Evolutionary conservation across 2,797 vertebrate genomes (phyloP).

Genomic region (Acipenser ruthenus): DNA sequence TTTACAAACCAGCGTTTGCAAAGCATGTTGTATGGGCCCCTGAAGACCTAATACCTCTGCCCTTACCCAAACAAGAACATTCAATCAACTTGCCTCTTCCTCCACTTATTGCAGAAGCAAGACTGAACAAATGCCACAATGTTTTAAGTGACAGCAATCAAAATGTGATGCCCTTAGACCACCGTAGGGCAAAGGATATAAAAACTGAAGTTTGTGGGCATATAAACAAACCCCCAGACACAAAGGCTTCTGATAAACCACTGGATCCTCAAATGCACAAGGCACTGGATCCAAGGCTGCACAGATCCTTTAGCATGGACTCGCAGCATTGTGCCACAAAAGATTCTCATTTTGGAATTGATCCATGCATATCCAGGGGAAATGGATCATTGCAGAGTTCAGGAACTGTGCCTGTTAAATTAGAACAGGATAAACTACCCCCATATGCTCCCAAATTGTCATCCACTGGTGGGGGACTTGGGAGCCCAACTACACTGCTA

Average conservation of each 20-base stretch:
- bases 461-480: conserved; percentile 65
- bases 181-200: conserved; percentile 74
- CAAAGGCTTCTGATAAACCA: conserved; percentile 62
- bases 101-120: conserved; percentile 88
- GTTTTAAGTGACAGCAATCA: conserved; percentile 50
- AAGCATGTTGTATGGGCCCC: conserved; percentile 89
- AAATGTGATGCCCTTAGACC: conserved; percentile 56
- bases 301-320: conserved; percentile 70
- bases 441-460: conserved; percentile 79
- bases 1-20: conserved; percentile 84
- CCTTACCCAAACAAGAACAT: conserved; percentile 87
- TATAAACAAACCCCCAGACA: conserved; percentile 59
- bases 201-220: conserved; percentile 42
- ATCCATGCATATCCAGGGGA: conserved; percentile 37
- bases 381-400: conserved; percentile 37
- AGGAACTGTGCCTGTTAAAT: conserved; percentile 28
- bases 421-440: conserved; percentile 65
- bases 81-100: conserved; percentile 95
- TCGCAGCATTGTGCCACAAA: conserved; percentile 58
- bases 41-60: conserved; percentile 86
- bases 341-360: conserved; percentile 51
- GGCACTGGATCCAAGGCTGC: conserved; percentile 75
- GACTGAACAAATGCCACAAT: conserved; percentile 69
- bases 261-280: conserved; percentile 79
- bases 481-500: conserved; percentile 77